Evolutionary conservation across 2,113 vertebrate species (phyloP), one percentile per base, ranked within the genome.

Genomic region (Muntiacus reevesi): DNA sequence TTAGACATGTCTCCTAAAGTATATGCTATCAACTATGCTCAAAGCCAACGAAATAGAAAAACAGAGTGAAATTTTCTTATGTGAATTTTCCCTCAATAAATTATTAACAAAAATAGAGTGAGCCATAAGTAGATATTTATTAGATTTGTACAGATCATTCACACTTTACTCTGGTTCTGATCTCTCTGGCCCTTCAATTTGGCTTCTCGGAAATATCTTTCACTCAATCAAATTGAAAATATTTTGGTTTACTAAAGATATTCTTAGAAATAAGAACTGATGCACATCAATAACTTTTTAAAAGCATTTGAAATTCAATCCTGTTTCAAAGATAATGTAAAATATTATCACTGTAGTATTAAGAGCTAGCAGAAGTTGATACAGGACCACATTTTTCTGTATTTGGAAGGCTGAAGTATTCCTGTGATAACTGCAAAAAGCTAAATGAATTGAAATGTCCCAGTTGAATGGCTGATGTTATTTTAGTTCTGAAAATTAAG

Each of bases 291-390:
- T 86, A 9, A 94, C 71, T 88, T 95, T 95, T 13, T 14, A 7
- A 92, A 97, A 47, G 30, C 60, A 94, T 64, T 96, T 89, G 62
- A 86, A 95, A 93, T 91, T 60, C 43, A 94, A 45, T 74, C 54
- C 11, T 82, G 7, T 90, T 92, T 94, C 45, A 87, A 5, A 89
- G 13, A 79, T 84, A 54, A 84, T 54, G 60, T 54, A 16, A 95
- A 52, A 13, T 85, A 33, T 60, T 83, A 74, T 59, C 82, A 82
- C 47, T 47, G 19, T 67, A 45, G 6, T 96, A 62, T 97, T 95
- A 93, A 81, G 93, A 57, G 86, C 17, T 89, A 71, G 30, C 13
- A 94, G 40, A 85, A 91, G 30, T 67, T 95, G 36, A 60, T 45
- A 86, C 1, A 15, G 21, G 11, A 28, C 33, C 43, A 82, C 87